Evolutionary conservation across 2,113 vertebrate genomes (phyloP).

Genomic region (Rhombomys opimus): DNA sequence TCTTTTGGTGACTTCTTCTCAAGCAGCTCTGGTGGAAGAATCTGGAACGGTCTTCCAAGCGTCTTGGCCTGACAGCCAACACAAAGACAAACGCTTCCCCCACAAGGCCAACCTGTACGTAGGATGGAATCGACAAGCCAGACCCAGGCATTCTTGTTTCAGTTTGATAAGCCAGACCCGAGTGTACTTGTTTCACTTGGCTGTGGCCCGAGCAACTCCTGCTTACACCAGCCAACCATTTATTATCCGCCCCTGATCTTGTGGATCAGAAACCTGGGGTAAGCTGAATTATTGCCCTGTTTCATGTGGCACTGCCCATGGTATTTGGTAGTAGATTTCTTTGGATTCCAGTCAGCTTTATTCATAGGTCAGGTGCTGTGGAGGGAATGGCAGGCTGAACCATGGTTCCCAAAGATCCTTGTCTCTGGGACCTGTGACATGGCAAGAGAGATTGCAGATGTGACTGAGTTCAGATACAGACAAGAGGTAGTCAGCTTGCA

Average conservation of each 20-base stretch:
- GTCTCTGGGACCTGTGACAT: too few species aligned
- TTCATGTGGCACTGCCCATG: neutral
- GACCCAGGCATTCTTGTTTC: neutral
- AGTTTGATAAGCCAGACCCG: neutral
- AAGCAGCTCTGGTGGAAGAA: neutral
- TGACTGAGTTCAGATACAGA: neutral
- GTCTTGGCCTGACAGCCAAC: neutral
- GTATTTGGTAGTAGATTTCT: neutral
- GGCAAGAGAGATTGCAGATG: neutral
- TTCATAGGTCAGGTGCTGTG: neutral
- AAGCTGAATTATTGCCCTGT: neutral
- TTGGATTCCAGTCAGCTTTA: neutral
- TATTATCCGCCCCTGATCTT: neutral
- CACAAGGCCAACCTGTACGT: neutral
- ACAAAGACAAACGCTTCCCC: neutral
- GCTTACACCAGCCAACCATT: neutral
- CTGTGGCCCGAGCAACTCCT: neutral
- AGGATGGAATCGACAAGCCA: neutral
- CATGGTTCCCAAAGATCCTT: neutral
- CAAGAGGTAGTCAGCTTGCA: neutral
- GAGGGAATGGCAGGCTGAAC: neutral
- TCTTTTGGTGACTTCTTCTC: rapidly evolving
- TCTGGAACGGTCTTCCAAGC: neutral
- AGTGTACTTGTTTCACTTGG: neutral
- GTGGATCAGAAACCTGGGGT: neutral